Evolutionary conservation across 2,113 vertebrate genomes (phyloP).

Genomic region (Mohoua ochrocephala): DNA sequence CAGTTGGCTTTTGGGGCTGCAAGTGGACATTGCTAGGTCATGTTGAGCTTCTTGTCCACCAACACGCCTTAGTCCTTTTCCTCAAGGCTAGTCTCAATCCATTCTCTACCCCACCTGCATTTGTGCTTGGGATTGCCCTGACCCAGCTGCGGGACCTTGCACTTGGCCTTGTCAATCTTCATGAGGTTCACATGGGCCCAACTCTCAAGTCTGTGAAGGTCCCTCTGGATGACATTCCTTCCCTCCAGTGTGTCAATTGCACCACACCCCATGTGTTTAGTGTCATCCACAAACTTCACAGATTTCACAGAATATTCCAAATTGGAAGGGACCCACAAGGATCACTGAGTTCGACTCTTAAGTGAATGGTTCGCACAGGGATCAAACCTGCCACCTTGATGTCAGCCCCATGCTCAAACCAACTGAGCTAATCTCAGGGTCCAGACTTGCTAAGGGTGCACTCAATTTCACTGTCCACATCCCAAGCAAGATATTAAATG

Average conservation of each 20-base stretch:
- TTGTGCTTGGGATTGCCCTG: not conserved
- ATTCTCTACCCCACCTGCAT: not conserved
- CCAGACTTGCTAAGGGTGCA: not conserved
- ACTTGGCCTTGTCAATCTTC: not conserved
- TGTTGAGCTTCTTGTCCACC: not conserved
- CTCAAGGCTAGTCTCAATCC: not conserved
- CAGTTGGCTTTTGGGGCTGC: not conserved
- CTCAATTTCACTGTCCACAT: not conserved
- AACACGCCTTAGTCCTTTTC: not conserved
- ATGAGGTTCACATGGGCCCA: not conserved
- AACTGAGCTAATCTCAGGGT: not conserved
- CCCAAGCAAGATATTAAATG: not conserved
- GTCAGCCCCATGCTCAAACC: not conserved
- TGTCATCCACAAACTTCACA: not conserved
- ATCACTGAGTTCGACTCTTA: not conserved
- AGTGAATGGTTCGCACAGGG: not conserved
- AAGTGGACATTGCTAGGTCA: not conserved
- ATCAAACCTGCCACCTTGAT: rapidly evolving
- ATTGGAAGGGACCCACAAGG: not conserved
- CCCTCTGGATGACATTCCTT: not conserved
- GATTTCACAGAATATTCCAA: not conserved
- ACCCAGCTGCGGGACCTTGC: not conserved
- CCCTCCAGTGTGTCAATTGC: rapidly evolving
- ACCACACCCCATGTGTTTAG: not conserved
- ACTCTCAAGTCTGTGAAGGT: not conserved